Percentiles rank a stretch among this genome's conserved stretches.
Evolutionary conservation across 2,888 invertebrate genomes (phyloP).

Genomic region (Tromatobia lineatoria): DNA sequence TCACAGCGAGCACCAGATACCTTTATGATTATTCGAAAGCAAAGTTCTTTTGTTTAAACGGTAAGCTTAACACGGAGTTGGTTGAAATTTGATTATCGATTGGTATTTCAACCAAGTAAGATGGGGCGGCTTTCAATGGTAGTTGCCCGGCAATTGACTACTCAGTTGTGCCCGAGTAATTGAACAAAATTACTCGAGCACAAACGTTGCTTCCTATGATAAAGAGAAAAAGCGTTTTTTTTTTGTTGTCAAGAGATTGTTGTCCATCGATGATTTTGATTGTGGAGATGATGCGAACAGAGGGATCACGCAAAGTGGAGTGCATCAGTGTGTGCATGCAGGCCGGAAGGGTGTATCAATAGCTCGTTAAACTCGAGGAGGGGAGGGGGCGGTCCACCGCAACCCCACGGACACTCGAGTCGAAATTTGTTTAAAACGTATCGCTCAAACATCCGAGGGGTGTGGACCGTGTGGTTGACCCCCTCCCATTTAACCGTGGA

Average conservation of each 20-base stretch:
- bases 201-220: no score
- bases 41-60: no score
- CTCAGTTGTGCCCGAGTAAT: no score
- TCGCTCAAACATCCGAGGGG: conserved; percentile 61
- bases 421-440: conserved; percentile 84
- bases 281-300: conserved; percentile 20
- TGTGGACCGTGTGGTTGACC: conserved; percentile 1
- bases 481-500: conserved; percentile 26
- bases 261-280: conserved; percentile 15
- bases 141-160: no score
- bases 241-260: no score
- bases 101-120: no score
- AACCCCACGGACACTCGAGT: conserved; percentile 74
- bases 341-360: conserved; percentile 81
- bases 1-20: no score
- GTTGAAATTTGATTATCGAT: no score
- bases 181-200: no score
- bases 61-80: no score
- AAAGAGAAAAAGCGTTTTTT: not conserved
- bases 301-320: conserved; percentile 9
- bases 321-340: conserved; percentile 19
- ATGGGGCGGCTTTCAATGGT: no score
- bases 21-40: no score
- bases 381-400: conserved; percentile 61
- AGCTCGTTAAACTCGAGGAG: conserved; percentile 83